Base-by-base conservation (phyloP, 2,113 vertebrate genomes). In the Apus apus region DNA sequence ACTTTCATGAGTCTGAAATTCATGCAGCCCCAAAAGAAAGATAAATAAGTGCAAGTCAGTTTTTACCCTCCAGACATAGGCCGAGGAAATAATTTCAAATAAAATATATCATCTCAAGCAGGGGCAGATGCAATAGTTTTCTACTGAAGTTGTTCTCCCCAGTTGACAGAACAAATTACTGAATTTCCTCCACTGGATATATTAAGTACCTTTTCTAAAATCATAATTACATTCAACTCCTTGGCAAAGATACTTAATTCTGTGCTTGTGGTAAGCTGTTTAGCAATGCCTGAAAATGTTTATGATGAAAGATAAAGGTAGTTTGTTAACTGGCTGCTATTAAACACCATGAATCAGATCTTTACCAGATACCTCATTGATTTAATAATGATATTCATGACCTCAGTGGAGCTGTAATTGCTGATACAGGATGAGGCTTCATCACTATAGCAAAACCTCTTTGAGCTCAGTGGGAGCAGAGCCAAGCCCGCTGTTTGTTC, bases 31-130 rank as follows among this genome's bases (percentile, higher is more conserved):
- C 94, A 94, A 94, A 98, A 98, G 97, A 97, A 98, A 97, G 97
- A 98, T 98, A 98, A 98, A 97, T 98, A 98, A 98, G 91, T 96
- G 23, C 91, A 94, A 97, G 98, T 96, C 97, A 96, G 94, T 97
- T 97, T 98, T 97, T 84, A 94, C 97, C 97, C 97, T 98, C 94
- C 87, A 96, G 97, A 97, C 93, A 97, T 90, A 97, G 95, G 85
- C 96, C 1, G 5, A 97, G 96, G 96, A 98, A 98, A 98, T 97
- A 92, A 97, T 97, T 98, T 97, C 97, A 95, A 96, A 97, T 98
- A 98, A 98, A 98, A 98, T 98, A 97, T 95, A 97, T 97, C 97
- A 98, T 95, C 94, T 97, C 95, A 96, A 97, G 71, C 95, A 94
- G 89, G 88, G 86, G 88, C 58, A 97, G 96, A 96, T 97, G 96